Conservation (phyloP, 2,888 invertebrate genomes). For the Apodemia mormo region DNA sequence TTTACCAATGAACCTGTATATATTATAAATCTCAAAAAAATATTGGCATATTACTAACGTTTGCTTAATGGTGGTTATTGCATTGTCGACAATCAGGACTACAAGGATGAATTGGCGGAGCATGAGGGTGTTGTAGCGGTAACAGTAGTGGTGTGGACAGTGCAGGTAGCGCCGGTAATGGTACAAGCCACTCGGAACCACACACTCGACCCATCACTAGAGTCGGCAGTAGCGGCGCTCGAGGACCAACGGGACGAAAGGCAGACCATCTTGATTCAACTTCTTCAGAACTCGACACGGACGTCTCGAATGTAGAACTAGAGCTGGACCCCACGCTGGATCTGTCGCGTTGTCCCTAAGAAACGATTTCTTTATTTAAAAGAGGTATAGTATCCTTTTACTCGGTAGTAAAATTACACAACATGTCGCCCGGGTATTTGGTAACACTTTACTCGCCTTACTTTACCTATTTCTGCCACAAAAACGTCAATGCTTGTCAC, state of each 20-base stretch:
- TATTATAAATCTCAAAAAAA: background rate
- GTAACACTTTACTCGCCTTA: too few species aligned
- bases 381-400: too few species aligned
- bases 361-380: constrained; percentile 4
- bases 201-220: constrained; percentile 77
- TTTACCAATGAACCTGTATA: too few species aligned
- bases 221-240: constrained; percentile 71
- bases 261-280: constrained; percentile 70
- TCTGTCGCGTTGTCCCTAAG: constrained; percentile 63
- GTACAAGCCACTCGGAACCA: constrained; percentile 77
- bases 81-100: constrained; percentile 75
- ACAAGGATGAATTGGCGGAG: constrained; percentile 58
- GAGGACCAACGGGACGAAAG: constrained; percentile 72
- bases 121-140: constrained; percentile 67
- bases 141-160: constrained; percentile 64
- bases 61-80: constrained; percentile 58
- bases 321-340: constrained; percentile 42
- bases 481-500: too few species aligned
- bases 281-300: constrained; percentile 66
- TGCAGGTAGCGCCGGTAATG: constrained; percentile 66
- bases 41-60: background rate
- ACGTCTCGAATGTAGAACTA: constrained; percentile 53
- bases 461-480: too few species aligned
- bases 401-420: too few species aligned
- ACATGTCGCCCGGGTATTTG: too few species aligned